Conservation (phyloP, 1,140 invertebrate species). For the Zaprionus taronus region DNA sequence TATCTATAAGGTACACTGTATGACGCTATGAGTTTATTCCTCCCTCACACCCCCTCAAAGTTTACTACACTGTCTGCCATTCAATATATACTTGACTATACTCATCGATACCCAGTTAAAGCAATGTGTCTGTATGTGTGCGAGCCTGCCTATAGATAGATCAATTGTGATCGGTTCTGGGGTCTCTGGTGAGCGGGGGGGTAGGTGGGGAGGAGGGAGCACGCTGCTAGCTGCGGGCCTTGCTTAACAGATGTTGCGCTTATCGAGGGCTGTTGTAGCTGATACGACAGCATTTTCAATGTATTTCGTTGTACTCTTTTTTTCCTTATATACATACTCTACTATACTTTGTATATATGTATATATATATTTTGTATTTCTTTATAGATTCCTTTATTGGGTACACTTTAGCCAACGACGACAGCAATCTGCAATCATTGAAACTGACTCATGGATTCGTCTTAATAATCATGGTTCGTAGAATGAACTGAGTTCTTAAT, state of each 20-base stretch:
- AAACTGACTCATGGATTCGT: conserved; percentile 23
- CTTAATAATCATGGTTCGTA: conserved; percentile 18
- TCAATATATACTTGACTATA: conserved; percentile 23
- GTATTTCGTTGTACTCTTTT: conserved; percentile 28
- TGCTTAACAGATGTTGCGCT: conserved; percentile 47
- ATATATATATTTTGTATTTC: conserved; percentile 4
- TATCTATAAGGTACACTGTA: not conserved
- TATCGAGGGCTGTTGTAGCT: conserved; percentile 36
- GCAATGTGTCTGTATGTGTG: not conserved
- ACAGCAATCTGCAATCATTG: conserved; percentile 37
- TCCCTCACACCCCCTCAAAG: not conserved
- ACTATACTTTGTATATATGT: not conserved
- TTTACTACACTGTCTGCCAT: not conserved
- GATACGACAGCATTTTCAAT: conserved; percentile 47
- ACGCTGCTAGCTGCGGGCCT: conserved; percentile 16
- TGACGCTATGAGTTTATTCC: not conserved
- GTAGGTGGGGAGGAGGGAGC: not conserved
- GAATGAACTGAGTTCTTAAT: conserved; percentile 15
- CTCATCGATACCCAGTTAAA: conserved; percentile 15
- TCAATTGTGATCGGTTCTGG: conserved; percentile 12
- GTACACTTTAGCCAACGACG: conserved; percentile 33
- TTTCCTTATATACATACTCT: conserved; percentile 14
- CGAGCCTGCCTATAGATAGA: conserved; percentile 28
- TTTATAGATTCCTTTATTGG: conserved; percentile 32
- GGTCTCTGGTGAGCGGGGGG: not conserved